These are phyloP conservation scores for Cryptocheilus praepositus DNA, from an alignment of 2,888 invertebrate species.

Conservation along the genomic window DNA sequence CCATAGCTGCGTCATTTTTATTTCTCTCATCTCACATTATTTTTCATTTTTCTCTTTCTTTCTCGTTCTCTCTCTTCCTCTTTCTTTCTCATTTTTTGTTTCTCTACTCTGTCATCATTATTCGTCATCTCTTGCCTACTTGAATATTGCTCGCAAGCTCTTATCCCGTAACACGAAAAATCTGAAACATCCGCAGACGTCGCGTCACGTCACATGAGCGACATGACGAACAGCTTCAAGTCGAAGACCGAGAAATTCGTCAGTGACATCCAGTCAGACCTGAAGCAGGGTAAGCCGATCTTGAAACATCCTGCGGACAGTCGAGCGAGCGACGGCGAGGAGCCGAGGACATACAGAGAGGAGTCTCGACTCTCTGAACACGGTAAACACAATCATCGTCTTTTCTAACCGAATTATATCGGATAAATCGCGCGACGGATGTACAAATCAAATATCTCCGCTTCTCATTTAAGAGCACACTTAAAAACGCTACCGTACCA, in stretches of 20 bases:
- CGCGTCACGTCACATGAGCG: slow-evolving; percentile 80
- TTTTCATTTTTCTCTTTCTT: slow-evolving; percentile 19
- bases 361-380: slow-evolving; percentile 83
- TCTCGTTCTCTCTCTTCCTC: slow-evolving; percentile 10
- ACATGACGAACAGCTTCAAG: slow-evolving; percentile 82
- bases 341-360: slow-evolving; percentile 82
- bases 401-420: neutral
- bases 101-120: slow-evolving; percentile 18
- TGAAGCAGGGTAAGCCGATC: slow-evolving; percentile 75
- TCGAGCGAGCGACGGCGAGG: slow-evolving; percentile 72
- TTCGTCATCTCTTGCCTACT: slow-evolving; percentile 29
- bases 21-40: slow-evolving; percentile 6
- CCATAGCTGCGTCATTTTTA: slow-evolving; percentile 14
- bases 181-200: slow-evolving; percentile 74
- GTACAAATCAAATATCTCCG: neutral
- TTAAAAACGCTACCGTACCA: neutral
- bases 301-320: slow-evolving; percentile 73
- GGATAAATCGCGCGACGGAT: neutral
- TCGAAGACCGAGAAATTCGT: slow-evolving; percentile 83
- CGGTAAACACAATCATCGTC: slow-evolving; percentile 75
- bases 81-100: slow-evolving; percentile 16
- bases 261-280: slow-evolving; percentile 80
- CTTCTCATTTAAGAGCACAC: neutral
- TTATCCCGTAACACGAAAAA: slow-evolving; percentile 49
- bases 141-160: slow-evolving; percentile 34